Conservation (phyloP, 2,797 vertebrate species). For the Acomys russatus region DNA sequence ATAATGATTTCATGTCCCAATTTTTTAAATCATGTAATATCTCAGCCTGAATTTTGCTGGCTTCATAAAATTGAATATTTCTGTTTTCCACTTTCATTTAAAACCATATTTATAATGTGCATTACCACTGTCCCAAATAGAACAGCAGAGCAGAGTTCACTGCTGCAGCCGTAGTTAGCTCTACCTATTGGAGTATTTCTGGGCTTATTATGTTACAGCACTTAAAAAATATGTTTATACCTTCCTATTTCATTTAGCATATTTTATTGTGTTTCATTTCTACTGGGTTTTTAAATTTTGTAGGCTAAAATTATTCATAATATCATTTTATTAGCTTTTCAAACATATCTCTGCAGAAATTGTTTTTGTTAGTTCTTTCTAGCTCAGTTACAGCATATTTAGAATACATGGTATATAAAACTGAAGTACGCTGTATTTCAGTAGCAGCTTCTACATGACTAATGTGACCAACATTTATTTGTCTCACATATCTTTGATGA, state of each 20-base stretch:
- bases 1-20: neutral
- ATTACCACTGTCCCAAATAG: neutral
- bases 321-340: neutral
- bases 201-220: neutral
- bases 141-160: neutral
- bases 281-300: neutral
- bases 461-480: neutral
- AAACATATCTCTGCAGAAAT: neutral
- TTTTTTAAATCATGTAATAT: constrained; percentile 8
- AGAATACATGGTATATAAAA: neutral
- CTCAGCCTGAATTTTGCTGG: constrained; percentile 2
- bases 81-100: neutral
- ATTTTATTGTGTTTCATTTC: neutral
- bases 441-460: neutral
- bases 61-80: neutral
- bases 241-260: neutral
- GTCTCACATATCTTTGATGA: neutral
- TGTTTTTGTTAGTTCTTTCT: constrained; percentile 12
- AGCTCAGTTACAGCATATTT: neutral
- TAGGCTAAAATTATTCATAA: neutral
- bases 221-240: neutral
- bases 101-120: neutral
- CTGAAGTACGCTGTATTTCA: constrained; percentile 11
- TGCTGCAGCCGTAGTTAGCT: neutral
- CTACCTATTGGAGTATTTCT: neutral